Evolutionary conservation across 2,113 vertebrate genomes (phyloP), one percentile per base, ranked within the genome.

Genomic region (Parus major): DNA sequence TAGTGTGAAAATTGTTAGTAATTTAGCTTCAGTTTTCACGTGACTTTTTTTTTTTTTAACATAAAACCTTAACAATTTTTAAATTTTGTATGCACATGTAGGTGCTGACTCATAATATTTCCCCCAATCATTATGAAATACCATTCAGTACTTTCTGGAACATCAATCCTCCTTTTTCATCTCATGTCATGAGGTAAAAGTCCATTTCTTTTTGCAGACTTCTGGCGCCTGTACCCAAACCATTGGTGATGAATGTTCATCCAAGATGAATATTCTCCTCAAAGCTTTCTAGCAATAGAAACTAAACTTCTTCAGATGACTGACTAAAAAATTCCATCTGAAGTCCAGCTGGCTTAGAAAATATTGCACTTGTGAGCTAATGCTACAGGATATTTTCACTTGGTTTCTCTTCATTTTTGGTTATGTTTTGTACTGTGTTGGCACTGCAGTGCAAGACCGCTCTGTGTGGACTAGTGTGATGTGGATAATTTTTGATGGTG

Each of bases 371-470:
- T 82, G 39, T 56, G 53, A 86, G 12, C 41, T 94, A 83, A 56
- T 73, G 39, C 23, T 71, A 25, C 17, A 11, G 42, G 17, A 29
- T 88, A 6, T 41, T 91, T 91, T 60, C 31, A 19, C 44, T 71
- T 77, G 22, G 20, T 83, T 88, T 68, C 23, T 75, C 17, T 75
- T 59, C 5, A 29, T 66, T 88, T 96, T 86, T 88, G 68, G 41
- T 68, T 76, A 11, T 39, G 35, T 71, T 94, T 64, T 71, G 27
- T 29, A 23, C 27, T 42, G 7, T 57, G 5, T 12, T 95, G 31
- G 53, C 29, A 33, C n/a, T 65, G 71, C 29, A 50, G 31, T 1
- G 0, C 1, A 3, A n/a, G 75, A 63, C 22, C 8, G 1, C 12
- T 93, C 25, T 44, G 7, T 2, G 1, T 3, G 7, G 15, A n/a